A percentile compares a stretch with the other conserved stretches of the same genome.
Conservation (phyloP, 1,140 invertebrate species). For the Sarcophaga peregrina region DNA sequence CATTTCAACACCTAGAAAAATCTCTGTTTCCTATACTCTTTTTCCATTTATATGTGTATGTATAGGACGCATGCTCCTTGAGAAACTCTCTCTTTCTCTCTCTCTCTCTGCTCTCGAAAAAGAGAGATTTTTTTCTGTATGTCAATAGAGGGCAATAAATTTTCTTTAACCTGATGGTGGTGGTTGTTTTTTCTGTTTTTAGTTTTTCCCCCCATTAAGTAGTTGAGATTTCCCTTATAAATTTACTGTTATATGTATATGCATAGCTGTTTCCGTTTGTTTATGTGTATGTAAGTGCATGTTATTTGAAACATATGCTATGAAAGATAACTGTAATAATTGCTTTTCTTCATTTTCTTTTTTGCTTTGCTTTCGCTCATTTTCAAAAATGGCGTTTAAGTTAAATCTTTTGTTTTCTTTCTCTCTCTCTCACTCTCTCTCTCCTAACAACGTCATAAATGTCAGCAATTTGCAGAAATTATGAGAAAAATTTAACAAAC, state of each 20-base stretch:
- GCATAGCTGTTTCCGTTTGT: not conserved
- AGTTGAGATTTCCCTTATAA: not conserved
- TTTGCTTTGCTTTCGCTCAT: not conserved
- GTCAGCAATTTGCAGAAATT: constrained; percentile 19
- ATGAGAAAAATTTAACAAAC: constrained; percentile 17
- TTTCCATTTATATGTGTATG: no score
- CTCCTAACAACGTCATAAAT: constrained; percentile 8
- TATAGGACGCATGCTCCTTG: not conserved
- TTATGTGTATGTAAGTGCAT: not conserved
- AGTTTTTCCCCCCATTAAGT: not conserved
- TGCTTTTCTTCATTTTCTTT: not conserved
- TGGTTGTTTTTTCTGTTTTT: not conserved
- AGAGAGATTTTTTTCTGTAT: not conserved
- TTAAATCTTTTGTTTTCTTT: constrained; percentile 20
- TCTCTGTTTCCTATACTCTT: not conserved
- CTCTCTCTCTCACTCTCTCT: no score
- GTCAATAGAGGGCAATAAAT: not conserved
- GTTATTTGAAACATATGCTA: not conserved
- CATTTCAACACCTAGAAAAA: not conserved
- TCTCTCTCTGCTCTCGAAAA: not conserved
- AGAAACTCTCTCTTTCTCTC: not conserved
- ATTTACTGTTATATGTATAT: no score
- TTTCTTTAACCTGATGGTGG: not conserved
- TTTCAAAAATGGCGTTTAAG: constrained; percentile 37
- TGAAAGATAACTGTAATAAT: constrained; percentile 26